Percentiles rank a stretch among this genome's conserved stretches.
These are phyloP conservation scores for Apis laboriosa DNA, from an alignment of 1,140 invertebrate genomes.

Conservation along the genomic window DNA sequence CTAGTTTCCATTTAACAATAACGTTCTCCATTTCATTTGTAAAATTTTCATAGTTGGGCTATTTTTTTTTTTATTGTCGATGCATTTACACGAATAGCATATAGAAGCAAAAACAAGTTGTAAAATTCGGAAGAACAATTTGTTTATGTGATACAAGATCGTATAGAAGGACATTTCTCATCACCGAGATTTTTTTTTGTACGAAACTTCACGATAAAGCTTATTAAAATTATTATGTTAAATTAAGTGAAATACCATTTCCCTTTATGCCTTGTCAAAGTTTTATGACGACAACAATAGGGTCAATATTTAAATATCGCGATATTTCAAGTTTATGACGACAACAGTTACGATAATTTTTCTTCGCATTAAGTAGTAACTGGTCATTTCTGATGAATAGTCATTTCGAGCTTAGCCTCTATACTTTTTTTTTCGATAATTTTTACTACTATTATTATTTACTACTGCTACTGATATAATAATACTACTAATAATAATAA, in stretches of 20 bases:
- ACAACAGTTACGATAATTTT: background rate
- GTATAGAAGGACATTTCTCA: background rate
- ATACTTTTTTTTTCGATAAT: slow-evolving; percentile 23
- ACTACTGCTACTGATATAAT: slow-evolving; percentile 39
- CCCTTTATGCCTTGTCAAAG: background rate
- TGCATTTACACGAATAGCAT: background rate
- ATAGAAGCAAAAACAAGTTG: background rate
- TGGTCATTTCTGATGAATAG: slow-evolving; percentile 30
- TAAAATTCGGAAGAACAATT: slow-evolving; percentile 26
- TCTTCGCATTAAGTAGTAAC: slow-evolving; percentile 22
- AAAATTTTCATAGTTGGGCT: background rate
- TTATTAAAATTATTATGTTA: background rate
- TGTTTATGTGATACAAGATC: background rate
- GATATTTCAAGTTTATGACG: background rate
- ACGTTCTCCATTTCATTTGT: background rate
- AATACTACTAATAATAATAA: slow-evolving; percentile 51
- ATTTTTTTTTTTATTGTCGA: slow-evolving; percentile 32
- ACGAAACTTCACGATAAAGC: background rate
- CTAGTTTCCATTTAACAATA: slow-evolving; percentile 1
- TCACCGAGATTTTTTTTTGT: background rate
- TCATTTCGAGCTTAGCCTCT: slow-evolving; percentile 60
- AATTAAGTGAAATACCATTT: background rate
- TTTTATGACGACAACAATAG: background rate
- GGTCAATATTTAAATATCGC: background rate
- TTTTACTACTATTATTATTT: slow-evolving; percentile 21